Conservation (phyloP, 2,888 invertebrate genomes). For the Hypolimnas misippus region DNA sequence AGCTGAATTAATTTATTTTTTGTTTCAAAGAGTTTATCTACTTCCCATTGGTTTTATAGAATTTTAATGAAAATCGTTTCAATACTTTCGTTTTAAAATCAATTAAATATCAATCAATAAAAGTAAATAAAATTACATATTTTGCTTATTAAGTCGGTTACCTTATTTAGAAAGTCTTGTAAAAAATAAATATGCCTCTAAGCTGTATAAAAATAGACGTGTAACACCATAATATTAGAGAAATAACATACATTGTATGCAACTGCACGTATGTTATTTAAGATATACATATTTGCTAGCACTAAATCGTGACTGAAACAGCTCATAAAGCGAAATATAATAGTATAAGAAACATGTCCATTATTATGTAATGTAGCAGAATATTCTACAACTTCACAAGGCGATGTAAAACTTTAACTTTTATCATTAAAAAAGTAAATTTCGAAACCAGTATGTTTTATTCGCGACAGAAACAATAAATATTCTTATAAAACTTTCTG, state of each 20-base stretch:
- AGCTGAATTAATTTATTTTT: too few species aligned
- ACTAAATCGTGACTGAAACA: slow-evolving; percentile 45
- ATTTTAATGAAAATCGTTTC: too few species aligned
- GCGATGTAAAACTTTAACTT: not conserved
- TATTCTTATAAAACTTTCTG: slow-evolving; percentile 18
- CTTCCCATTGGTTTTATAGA: too few species aligned
- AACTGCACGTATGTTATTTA: slow-evolving; percentile 9
- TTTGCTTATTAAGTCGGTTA: too few species aligned
- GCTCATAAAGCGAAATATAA: slow-evolving; percentile 19
- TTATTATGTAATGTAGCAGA: slow-evolving; percentile 13
- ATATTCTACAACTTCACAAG: slow-evolving; percentile 8
- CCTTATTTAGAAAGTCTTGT: too few species aligned
- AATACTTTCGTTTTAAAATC: too few species aligned
- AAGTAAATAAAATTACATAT: too few species aligned
- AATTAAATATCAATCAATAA: too few species aligned
- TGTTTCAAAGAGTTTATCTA: too few species aligned
- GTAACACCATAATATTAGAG: not conserved
- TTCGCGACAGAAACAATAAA: slow-evolving; percentile 22
- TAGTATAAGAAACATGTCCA: slow-evolving; percentile 9
- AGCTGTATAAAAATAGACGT: not conserved
- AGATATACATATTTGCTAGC: slow-evolving; percentile 34
- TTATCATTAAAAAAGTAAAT: not conserved
- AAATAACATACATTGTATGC: slow-evolving; percentile 5
- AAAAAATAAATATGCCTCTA: not conserved
- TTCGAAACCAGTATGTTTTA: slow-evolving; percentile 14